Conservation (phyloP, 2,888 invertebrate species). For the Caenorhabditis macrosperma region DNA sequence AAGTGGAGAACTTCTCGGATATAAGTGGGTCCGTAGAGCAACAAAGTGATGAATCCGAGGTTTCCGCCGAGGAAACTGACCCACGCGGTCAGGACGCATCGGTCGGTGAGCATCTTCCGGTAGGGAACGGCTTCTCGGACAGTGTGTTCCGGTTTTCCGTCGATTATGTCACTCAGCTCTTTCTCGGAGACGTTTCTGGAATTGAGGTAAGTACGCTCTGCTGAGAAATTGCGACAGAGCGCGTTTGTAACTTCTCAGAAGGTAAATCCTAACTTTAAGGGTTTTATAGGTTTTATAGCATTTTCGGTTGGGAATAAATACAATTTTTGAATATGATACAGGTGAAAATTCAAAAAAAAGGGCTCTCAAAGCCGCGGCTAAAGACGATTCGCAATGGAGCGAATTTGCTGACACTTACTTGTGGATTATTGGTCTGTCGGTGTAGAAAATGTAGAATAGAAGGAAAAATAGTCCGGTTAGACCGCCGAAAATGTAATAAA, state of each 20-base stretch:
- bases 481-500: slow-evolving; percentile 47
- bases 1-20: slow-evolving; percentile 59
- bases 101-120: slow-evolving; percentile 46
- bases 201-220: not conserved
- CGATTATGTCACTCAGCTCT: slow-evolving; percentile 17
- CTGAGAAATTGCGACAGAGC: too few species aligned
- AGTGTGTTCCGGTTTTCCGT: slow-evolving; percentile 26
- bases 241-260: too few species aligned
- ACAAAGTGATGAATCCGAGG: slow-evolving; percentile 65
- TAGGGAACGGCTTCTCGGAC: slow-evolving; percentile 53
- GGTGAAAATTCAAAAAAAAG: not conserved
- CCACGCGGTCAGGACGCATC: slow-evolving; percentile 41
- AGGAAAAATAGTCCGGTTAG: slow-evolving; percentile 45
- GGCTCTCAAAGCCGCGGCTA: too few species aligned
- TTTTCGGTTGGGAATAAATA: too few species aligned
- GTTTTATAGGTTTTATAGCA: too few species aligned
- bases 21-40: slow-evolving; percentile 69
- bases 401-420: too few species aligned
- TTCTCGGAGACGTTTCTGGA: slow-evolving; percentile 49
- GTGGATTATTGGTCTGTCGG: slow-evolving; percentile 41
- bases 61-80: slow-evolving; percentile 63
- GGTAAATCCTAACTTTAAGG: too few species aligned
- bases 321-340: too few species aligned
- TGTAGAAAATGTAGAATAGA: slow-evolving; percentile 46
- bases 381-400: too few species aligned